Percentiles rank a stretch among this genome's conserved stretches.
phyloP scores from a whole-genome alignment of 2,797 vertebrate species.

The Tinamus major region DNA sequence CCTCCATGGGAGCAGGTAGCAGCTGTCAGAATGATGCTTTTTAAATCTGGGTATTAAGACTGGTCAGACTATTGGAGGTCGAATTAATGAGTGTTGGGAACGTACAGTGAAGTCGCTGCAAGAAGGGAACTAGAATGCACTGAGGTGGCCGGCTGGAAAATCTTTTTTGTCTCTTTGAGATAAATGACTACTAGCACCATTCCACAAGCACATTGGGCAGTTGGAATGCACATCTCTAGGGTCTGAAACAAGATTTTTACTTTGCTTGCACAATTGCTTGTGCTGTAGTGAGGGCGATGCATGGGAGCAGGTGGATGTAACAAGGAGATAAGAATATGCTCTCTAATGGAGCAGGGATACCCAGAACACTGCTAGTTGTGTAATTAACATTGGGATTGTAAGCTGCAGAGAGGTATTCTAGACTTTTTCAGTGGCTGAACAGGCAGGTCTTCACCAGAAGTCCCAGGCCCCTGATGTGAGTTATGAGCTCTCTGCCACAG shows the following conservation, averaged over 20 bases:
- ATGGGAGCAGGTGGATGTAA: neutral
- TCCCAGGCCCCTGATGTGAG: neutral
- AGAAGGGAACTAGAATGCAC: neutral
- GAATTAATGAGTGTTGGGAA: neutral
- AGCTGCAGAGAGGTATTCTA: neutral
- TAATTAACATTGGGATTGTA: neutral
- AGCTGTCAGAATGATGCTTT: neutral
- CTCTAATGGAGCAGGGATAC: neutral
- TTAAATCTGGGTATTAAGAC: neutral
- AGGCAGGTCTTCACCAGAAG: neutral
- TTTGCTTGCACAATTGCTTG: neutral
- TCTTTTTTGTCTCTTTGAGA: neutral
- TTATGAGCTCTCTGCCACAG: neutral
- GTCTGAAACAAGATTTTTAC: neutral
- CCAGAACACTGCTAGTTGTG: neutral
- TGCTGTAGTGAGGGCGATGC: neutral
- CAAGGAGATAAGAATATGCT: neutral
- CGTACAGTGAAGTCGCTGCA: neutral
- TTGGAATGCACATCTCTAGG: neutral
- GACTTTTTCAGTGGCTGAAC: neutral
- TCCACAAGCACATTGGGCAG: neutral
- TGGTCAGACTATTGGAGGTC: neutral
- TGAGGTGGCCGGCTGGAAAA: neutral
- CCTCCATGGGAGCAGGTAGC: neutral
- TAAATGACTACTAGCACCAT: neutral